phyloP scores from a whole-genome alignment of 1,140 invertebrate species.

The Drosophila burlai region DNA sequence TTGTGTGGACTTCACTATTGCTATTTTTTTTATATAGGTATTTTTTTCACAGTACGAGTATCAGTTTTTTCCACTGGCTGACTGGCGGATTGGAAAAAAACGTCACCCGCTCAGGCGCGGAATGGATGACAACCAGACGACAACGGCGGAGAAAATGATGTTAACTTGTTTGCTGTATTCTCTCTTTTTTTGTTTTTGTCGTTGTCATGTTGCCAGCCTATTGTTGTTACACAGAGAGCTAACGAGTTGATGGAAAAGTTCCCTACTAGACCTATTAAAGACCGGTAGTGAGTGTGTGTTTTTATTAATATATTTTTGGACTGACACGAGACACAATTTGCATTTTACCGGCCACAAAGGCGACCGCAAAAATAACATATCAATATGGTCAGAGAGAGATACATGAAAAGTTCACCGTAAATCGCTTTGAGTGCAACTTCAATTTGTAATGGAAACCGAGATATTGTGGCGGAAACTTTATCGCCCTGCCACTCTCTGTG shows the following conservation, averaged over 20 bases:
- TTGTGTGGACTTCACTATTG: conserved; percentile 52
- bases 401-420: conserved; percentile 28
- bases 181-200: conserved; percentile 18
- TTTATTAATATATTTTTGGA: conserved; percentile 44
- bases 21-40: background rate
- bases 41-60: conserved; percentile 35
- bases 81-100: conserved; percentile 41
- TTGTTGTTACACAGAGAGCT: conserved; percentile 67
- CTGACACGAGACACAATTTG: conserved; percentile 47
- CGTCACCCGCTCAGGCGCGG: conserved; percentile 58
- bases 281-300: conserved; percentile 14
- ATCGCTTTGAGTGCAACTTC: conserved; percentile 33
- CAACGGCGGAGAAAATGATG: conserved; percentile 47
- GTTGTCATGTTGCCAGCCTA: conserved; percentile 41
- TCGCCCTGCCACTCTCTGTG: conserved; percentile 1
- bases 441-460: conserved; percentile 40
- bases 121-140: conserved; percentile 69
- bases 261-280: conserved; percentile 54
- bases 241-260: conserved; percentile 81
- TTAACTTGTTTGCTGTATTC: conserved; percentile 48
- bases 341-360: conserved; percentile 29
- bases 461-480: conserved; percentile 40
- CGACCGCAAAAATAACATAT: conserved; percentile 36
- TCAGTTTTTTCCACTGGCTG: conserved; percentile 49
- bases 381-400: conserved; percentile 6